A percentile compares a stretch with the other conserved stretches of the same genome.
These are phyloP conservation scores for Isotomurus palustris DNA, from an alignment of 2,888 invertebrate genomes.

Conservation along the genomic window DNA sequence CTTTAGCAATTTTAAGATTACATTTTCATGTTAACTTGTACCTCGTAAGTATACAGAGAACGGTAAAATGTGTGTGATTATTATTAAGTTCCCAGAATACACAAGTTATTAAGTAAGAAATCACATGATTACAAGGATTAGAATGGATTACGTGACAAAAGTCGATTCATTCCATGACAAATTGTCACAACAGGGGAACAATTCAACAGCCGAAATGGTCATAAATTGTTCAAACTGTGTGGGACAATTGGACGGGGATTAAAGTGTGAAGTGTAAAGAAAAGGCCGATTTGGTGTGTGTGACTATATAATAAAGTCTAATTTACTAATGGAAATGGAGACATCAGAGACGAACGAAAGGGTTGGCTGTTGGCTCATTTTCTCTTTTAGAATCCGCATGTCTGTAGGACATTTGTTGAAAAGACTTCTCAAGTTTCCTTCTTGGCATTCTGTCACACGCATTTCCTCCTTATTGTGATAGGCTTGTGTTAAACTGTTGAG, in stretches of 20 bases:
- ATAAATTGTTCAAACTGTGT: no score
- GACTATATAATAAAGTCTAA: neutral
- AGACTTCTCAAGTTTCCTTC: no score
- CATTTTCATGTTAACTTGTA: no score
- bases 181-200: conserved; percentile 4
- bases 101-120: neutral
- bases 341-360: conserved; percentile 1
- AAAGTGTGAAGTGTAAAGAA: conserved; percentile 12
- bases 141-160: conserved; percentile 9
- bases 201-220: neutral
- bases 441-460: no score
- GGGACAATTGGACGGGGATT: conserved; percentile 10
- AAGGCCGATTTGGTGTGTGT: neutral
- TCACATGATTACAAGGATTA: neutral
- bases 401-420: conserved; percentile 9
- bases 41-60: no score
- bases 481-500: no score
- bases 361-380: no score
- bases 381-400: neutral
- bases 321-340: conserved; percentile 7
- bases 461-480: no score
- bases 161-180: neutral
- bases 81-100: neutral
- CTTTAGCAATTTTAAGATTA: no score
- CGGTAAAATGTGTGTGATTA: no score